Evolutionary conservation across 2,113 vertebrate genomes (phyloP), one percentile per base, ranked within the genome.

Genomic region (Erythrocercus mccallii): DNA sequence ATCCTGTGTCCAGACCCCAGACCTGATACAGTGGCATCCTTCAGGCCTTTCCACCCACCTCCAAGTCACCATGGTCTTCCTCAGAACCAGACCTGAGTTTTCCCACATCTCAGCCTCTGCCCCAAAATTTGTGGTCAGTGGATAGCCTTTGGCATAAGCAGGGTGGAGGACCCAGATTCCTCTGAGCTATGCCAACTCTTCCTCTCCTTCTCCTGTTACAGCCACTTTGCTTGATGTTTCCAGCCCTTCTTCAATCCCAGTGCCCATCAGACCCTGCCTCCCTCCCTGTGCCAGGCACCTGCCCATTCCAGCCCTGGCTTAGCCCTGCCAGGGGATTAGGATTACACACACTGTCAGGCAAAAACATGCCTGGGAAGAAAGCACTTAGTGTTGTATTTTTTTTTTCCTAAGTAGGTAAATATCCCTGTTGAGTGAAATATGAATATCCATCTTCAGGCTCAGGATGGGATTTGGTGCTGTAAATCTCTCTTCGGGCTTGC

Each of bases 371-470:
- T 3, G 6, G 28, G 66, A 95, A 97, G 94, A 95, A 95, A 94
- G 95, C 90, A 92, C 85, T 95, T 93, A 92, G 68, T 74, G 81
- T 91, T 94, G 54, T 6, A 15, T 81, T 40, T 91, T 94, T 91
- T 94, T 80, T 76, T 93, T 53, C 73, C 62, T 97, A 95, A 95
- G 91, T 93, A 90, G 68, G 92, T 70, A 94, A 95, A 96, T 93
- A 95, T 93, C 95, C 71, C 56, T 20, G 62, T 51, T 88, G 87
- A 97, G 64, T 86, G 96, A 85, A 93, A 96, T 85, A 94, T 94
- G 90, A 95, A 93, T 90, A 95, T 95, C 82, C 76, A 93, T 95
- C 92, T 95, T 93, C 74, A 70, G 93, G 87, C 74, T 91, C 94
- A 95, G 91, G 81, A 80, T 91, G 79, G 91, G 93, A 96, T 97